These are phyloP conservation scores for Euschistus heros DNA, from an alignment of 1,140 invertebrate genomes.

Conservation along the genomic window DNA sequence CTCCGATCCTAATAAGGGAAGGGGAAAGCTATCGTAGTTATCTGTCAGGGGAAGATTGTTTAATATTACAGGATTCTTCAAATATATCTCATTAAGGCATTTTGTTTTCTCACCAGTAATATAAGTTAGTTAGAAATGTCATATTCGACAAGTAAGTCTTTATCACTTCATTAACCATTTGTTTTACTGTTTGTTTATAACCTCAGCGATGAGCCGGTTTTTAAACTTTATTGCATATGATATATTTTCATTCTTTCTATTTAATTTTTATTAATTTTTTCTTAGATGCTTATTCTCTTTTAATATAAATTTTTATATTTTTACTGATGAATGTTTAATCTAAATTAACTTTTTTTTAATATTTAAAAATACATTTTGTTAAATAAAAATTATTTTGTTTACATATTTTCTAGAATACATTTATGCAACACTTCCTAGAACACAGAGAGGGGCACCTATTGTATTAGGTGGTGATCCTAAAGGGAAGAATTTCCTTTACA, in stretches of 20 bases:
- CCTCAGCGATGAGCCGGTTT: slow-evolving; percentile 6
- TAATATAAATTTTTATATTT: too few relatives aligned
- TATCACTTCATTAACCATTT: not conserved
- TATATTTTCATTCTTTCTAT: slow-evolving; percentile 2
- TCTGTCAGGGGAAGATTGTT: not conserved
- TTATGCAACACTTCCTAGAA: slow-evolving; percentile 86
- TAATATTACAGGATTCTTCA: too few relatives aligned
- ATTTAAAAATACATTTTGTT: too few relatives aligned
- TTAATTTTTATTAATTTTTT: not conserved
- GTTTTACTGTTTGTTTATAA: slow-evolving; percentile 18
- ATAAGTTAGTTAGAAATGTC: slow-evolving; percentile 25
- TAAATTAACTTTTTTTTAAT: too few relatives aligned
- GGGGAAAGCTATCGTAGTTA: not conserved
- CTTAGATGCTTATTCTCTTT: not conserved
- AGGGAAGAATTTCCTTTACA: slow-evolving; percentile 93
- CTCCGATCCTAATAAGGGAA: slow-evolving; percentile 27
- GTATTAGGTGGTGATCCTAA: slow-evolving; percentile 92
- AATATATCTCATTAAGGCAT: not conserved
- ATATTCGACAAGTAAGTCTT: slow-evolving; percentile 31
- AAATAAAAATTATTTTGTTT: slow-evolving; percentile 4
- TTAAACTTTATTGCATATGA: slow-evolving; percentile 5
- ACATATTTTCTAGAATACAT: slow-evolving; percentile 59
- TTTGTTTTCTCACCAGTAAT: not conserved
- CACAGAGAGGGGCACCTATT: slow-evolving; percentile 82
- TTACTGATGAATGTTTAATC: too few relatives aligned